These are phyloP conservation scores for Parazoanthus darwini DNA, from an alignment of 92 coral and sea anemone species.

Conservation along the genomic window DNA sequence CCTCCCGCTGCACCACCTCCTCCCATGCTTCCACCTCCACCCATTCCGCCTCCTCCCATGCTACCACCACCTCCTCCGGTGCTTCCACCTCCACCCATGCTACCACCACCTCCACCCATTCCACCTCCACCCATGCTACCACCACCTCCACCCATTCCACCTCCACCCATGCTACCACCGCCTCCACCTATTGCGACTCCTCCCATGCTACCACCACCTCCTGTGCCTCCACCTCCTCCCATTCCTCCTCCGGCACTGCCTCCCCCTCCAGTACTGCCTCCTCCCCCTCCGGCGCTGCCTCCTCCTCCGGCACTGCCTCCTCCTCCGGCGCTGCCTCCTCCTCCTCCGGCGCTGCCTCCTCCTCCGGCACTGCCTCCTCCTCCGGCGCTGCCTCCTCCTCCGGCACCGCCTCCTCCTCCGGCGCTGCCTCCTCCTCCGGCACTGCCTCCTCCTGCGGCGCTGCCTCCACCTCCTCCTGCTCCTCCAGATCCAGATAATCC, in stretches of 20 bases:
- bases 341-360: conserved; percentile 16
- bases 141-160: conserved; percentile 19
- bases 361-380: conserved; percentile 33
- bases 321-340: conserved; percentile 18
- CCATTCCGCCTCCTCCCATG: conserved; percentile 17
- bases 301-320: conserved; percentile 26
- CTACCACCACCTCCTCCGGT: neutral
- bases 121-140: conserved; percentile 14
- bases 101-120: conserved; percentile 22
- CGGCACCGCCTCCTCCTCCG: conserved; percentile 5
- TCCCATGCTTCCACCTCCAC: neutral
- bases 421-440: neutral
- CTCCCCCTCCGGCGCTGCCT: conserved; percentile 15
- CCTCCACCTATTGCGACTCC: conserved; percentile 29
- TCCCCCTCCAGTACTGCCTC: neutral
- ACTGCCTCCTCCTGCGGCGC: neutral
- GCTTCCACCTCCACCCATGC: conserved; percentile 11
- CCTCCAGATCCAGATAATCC: conserved; percentile 26
- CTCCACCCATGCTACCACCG: conserved; percentile 28
- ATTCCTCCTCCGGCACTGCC: neutral
- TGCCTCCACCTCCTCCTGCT: conserved; percentile 23
- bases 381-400: conserved; percentile 26
- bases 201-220: conserved; percentile 33
- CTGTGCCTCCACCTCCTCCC: conserved; percentile 20
- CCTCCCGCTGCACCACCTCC: conserved; percentile 42